Evolutionary conservation across 35 echinoderm and acorn worm genomes (phyloP).

Genomic region (Ptychodera flava): DNA sequence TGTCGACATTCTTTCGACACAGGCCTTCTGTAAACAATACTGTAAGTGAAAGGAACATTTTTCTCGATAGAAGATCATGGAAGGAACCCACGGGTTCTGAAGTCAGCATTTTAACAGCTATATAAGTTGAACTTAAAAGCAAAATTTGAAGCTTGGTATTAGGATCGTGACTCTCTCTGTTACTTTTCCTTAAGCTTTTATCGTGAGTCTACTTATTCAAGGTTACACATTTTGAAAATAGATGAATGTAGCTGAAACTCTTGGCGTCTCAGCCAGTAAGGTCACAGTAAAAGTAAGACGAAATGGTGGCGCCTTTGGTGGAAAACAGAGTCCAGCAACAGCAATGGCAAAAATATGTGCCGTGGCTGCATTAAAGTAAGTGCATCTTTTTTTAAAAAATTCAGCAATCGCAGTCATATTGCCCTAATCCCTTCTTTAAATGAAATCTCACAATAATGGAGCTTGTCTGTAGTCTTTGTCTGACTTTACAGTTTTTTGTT

Average conservation of each 20-base stretch:
- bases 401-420: neutral
- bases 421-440: neutral
- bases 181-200: too few species aligned
- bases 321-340: slow-evolving; percentile 8
- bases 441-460: neutral
- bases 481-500: neutral
- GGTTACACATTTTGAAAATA: neutral
- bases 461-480: neutral
- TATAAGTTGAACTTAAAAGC: too few species aligned
- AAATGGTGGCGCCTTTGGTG: slow-evolving; percentile 37
- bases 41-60: too few species aligned
- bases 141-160: too few species aligned
- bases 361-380: slow-evolving; percentile 28
- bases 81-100: too few species aligned
- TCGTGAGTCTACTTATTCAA: neutral
- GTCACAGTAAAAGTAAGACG: slow-evolving; percentile 23
- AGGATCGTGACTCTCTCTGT: too few species aligned
- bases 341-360: slow-evolving; percentile 8
- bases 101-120: too few species aligned
- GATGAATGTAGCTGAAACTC: slow-evolving; percentile 15
- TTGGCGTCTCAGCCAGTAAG: slow-evolving; percentile 50
- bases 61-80: too few species aligned
- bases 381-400: neutral
- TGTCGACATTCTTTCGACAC: too few species aligned
- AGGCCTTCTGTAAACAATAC: too few species aligned